Evolutionary conservation across 2,797 vertebrate genomes (phyloP), one percentile per base, ranked within the genome.

Genomic region (Mormyrops boulengeri): DNA sequence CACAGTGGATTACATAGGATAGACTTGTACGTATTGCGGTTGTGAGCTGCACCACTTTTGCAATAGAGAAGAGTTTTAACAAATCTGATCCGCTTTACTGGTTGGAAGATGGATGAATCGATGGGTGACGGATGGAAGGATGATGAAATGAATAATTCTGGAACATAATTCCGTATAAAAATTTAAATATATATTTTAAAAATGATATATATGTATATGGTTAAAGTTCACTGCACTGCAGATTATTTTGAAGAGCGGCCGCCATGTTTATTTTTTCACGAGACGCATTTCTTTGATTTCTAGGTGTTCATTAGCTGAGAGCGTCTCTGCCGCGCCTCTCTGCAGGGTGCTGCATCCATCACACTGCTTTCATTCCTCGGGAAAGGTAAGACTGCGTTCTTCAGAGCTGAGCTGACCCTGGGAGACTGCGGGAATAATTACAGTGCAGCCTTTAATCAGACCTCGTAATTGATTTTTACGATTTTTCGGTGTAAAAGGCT

Each of bases 381-480:
- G 12, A 57, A 87, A 60, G 85, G 52, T 87, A n/a, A 6, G 3
- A 38, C 41, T 85, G 44, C 41, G 22, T 52, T 73, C 47, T 12
- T 30, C 17, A 22, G 19, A 34, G 34, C 34, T 53, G 50, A 60
- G 30, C 88, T 88, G 88, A 22, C 52, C 73, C 88, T 52, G 49
- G 19, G 73, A 82, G 47, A 26, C 34, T 52, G 88, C 8, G 52
- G 88, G 93, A 93, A 90, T 95, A 94, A 95, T 94, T 95, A 93
- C 93, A 93, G 93, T 89, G 66, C 80, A 89, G 90, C 87, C 90
- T 60, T 88, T 82, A 84, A 90, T 84, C 89, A 62, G 30, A 84
- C 90, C 93, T 94, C 89, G 93, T 94, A 95, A 95, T 95, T 96
- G 94, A 95, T 95, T 93, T 94, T 90, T 92, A 92, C 93, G 92